Percentiles rank a stretch among this genome's conserved stretches.
Conservation (phyloP, 2,888 invertebrate species). For the Physocephala rufipes region DNA sequence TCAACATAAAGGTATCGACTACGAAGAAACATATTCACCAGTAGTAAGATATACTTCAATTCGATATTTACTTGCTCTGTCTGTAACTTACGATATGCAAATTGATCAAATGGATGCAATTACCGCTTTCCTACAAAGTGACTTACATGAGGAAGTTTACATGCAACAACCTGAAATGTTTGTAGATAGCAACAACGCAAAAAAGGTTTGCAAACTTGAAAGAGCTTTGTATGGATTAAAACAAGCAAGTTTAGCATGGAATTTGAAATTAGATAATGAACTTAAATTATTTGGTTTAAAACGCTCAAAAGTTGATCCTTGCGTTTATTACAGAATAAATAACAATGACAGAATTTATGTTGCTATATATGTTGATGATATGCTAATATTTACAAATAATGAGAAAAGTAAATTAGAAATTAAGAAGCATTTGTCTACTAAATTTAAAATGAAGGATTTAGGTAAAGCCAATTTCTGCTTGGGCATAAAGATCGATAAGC, state of each 20-base stretch:
- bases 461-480: neutral
- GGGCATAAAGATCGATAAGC: neutral
- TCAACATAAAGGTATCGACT: slow-evolving; percentile 28
- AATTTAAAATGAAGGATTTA: neutral
- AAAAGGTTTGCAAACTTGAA: neutral
- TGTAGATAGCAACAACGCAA: neutral
- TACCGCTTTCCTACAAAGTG: slow-evolving; percentile 41
- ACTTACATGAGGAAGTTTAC: slow-evolving; percentile 35
- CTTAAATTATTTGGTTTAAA: neutral
- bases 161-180: neutral
- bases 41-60: slow-evolving; percentile 18
- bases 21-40: slow-evolving; percentile 28
- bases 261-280: neutral
- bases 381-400: neutral
- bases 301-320: neutral
- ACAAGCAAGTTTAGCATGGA: neutral
- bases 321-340: neutral
- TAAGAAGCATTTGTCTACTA: neutral
- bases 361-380: neutral
- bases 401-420: neutral
- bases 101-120: slow-evolving; percentile 42
- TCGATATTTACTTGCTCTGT: slow-evolving; percentile 11
- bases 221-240: neutral
- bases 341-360: neutral
- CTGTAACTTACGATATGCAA: slow-evolving; percentile 1